Evolutionary conservation across 2,113 vertebrate genomes (phyloP), one percentile per base, ranked within the genome.

Genomic region (Tachycineta bicolor): DNA sequence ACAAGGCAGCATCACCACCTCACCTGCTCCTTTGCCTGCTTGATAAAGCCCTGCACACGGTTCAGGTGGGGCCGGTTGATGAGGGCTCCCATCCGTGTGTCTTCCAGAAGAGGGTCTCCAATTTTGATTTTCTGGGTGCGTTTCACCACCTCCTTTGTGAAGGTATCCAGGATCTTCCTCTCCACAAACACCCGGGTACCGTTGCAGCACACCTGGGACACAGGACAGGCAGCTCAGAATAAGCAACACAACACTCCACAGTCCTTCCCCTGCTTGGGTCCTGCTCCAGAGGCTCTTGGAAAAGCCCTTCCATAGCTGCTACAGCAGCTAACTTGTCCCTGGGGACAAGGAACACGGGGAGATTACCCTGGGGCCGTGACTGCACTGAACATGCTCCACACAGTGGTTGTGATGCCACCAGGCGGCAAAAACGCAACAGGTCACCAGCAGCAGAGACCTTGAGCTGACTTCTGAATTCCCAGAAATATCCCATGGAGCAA

Each of bases 131-230:
- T 98, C 93, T 99, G 98, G 16, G 99, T 99, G 96, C 97, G 98
- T 78, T 98, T 99, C 79, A 99, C 98, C 75, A 99, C 99, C 74
- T 98, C 98, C 52, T 99, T 98, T 49, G 98, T 98, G 96, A 99
- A 99, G 79, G 94, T 91, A 17, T 98, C 97, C 97, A 99, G 64
- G 71, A 99, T 99, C 39, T 99, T 98, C 68, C 96, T 98, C 83
- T 99, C 99, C 52, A 99, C 99, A 83, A 98, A 99, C 23, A 99
- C 99, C 16, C 99, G 97, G 0, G 99, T 99, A 33, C 99, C 99
- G 0, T 99, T 99, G 94, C 99, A 99, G 96, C 99, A 99, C 24
- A 99, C 99, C 99, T 99, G 70, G 34, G 47, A 64, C 4, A 64
- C 14, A 60, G 25, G 63, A 86, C 64, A 52, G 59, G 34, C 26